These are phyloP conservation scores for Hydrozoanthus tunicans DNA, from an alignment of 64 coral and sea anemone species.

Conservation along the genomic window DNA sequence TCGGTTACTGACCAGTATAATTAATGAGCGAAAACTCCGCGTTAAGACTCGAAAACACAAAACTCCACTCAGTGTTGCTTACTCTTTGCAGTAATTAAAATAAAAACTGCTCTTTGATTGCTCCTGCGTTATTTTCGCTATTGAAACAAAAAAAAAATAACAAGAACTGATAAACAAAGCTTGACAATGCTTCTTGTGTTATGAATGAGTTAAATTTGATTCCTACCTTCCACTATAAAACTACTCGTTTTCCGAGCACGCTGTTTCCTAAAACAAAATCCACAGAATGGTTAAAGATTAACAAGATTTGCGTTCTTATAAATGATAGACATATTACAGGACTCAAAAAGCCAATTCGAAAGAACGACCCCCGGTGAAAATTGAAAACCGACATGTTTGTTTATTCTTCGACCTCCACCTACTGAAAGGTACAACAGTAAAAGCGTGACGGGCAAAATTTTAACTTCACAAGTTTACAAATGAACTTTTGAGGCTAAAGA, in stretches of 20 bases:
- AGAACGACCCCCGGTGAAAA: neutral
- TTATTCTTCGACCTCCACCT: slow-evolving; percentile 11
- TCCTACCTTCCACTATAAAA: neutral
- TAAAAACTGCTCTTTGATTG: neutral
- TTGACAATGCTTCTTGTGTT: neutral
- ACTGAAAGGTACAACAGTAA: slow-evolving; percentile 17
- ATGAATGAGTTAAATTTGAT: neutral
- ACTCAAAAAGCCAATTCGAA: neutral
- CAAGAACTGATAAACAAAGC: neutral
- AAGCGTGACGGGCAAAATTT: neutral
- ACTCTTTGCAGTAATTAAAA: neutral
- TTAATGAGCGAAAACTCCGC: neutral
- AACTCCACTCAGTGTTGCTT: neutral
- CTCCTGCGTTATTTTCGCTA: neutral
- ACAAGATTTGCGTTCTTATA: neutral
- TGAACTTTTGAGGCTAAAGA: neutral
- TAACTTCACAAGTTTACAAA: slow-evolving; percentile 1
- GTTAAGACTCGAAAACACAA: neutral
- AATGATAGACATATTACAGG: neutral
- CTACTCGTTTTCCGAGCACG: neutral
- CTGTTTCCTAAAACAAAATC: neutral
- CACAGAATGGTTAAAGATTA: slow-evolving; percentile 15
- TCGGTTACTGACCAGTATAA: neutral
- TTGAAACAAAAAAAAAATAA: neutral
- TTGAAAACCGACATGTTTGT: slow-evolving; percentile 31